Conservation (phyloP, 2,797 vertebrate species). For the Poecilia gillii region DNA sequence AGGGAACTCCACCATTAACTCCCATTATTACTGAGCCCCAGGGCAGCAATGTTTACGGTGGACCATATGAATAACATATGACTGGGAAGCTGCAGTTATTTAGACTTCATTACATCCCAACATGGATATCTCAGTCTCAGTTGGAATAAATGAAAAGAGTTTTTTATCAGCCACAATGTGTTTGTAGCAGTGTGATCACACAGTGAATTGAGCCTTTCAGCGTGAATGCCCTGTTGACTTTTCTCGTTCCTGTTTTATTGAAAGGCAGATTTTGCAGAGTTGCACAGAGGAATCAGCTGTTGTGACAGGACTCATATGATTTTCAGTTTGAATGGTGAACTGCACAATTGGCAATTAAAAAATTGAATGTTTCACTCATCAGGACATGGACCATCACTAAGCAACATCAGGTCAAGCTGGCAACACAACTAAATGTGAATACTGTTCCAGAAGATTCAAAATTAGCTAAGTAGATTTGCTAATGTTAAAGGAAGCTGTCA, state of each 20-base stretch:
- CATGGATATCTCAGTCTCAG: not conserved
- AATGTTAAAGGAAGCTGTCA: not conserved
- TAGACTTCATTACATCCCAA: slow-evolving; percentile 39
- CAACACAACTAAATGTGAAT: not conserved
- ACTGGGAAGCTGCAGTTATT: slow-evolving; percentile 44
- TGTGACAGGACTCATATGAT: not conserved
- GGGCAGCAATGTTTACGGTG: slow-evolving; percentile 60
- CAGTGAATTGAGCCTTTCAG: not conserved
- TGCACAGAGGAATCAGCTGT: not conserved
- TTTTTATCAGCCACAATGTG: slow-evolving; percentile 10
- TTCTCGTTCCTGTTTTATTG: not conserved
- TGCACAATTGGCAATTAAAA: not conserved
- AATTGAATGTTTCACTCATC: not conserved
- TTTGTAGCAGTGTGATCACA: not conserved
- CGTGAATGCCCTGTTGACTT: not conserved
- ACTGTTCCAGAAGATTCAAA: not conserved
- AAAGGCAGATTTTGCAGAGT: not conserved
- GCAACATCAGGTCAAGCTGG: not conserved
- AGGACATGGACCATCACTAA: not conserved
- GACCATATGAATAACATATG: slow-evolving; percentile 61
- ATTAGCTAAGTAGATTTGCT: not conserved
- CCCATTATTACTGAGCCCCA: slow-evolving; percentile 58
- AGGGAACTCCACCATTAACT: slow-evolving; percentile 61
- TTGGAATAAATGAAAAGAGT: not conserved
- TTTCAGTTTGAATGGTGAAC: not conserved